Evolutionary conservation across 2,113 vertebrate species (phyloP).

Genomic region (Ameiurus melas): DNA sequence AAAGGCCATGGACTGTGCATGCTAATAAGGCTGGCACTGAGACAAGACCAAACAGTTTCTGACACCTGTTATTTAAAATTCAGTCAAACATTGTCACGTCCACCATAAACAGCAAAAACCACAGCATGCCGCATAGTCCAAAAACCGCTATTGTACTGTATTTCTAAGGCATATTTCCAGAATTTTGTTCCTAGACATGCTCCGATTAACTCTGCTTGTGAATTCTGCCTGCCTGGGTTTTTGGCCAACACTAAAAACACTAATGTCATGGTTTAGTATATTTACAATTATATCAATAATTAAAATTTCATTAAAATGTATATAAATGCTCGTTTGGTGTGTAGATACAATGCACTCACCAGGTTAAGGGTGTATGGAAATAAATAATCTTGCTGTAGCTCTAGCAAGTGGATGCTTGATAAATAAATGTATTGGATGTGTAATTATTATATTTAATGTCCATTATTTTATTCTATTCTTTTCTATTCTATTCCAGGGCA

Average conservation of each 20-base stretch:
- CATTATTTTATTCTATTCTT: neutral
- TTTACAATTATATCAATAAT: neutral
- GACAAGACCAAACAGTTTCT: neutral
- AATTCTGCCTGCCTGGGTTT: neutral
- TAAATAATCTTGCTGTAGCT: neutral
- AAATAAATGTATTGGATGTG: neutral
- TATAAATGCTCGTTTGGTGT: neutral
- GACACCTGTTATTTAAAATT: conserved; percentile 22
- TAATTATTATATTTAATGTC: neutral
- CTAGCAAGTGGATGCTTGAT: neutral
- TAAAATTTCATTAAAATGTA: neutral
- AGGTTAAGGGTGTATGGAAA: neutral
- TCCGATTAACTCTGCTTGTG: neutral
- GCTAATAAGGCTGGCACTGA: conserved; percentile 34
- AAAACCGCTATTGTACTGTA: neutral
- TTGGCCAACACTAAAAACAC: neutral
- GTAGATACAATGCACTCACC: neutral
- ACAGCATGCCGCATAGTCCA: neutral
- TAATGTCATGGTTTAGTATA: neutral
- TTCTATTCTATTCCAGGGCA: neutral
- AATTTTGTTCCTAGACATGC: neutral
- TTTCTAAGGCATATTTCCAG: neutral
- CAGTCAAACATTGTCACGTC: neutral
- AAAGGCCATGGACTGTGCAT: conserved; percentile 45
- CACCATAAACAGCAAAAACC: too few species aligned